Conservation (phyloP, 2,888 invertebrate genomes). For the Exephanes ischioxanthus region DNA sequence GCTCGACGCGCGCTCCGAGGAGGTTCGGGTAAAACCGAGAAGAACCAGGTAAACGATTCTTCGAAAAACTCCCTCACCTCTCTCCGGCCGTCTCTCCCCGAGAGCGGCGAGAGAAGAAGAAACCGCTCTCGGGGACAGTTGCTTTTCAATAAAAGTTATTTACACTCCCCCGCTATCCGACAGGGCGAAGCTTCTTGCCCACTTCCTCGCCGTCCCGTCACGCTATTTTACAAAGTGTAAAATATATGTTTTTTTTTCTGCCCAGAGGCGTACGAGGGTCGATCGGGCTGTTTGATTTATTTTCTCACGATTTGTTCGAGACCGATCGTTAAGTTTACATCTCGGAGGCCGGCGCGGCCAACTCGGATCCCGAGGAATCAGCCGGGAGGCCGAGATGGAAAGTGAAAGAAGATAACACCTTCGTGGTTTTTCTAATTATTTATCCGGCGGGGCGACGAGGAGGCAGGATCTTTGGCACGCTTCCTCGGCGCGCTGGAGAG, state of each 20-base stretch:
- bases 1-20: not conserved
- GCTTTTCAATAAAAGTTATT: conserved; percentile 66
- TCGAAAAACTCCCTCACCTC: conserved; percentile 31
- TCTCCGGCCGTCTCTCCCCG: not conserved
- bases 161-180: conserved; percentile 45
- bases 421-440: conserved; percentile 49
- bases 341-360: not conserved
- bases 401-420: conserved; percentile 20
- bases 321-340: not conserved
- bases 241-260: conserved; percentile 46
- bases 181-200: conserved; percentile 12
- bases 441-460: conserved; percentile 22
- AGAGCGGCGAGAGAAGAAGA: conserved; percentile 26
- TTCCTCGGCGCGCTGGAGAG: conserved; percentile 35
- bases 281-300: conserved; percentile 50
- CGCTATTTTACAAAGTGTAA: conserved; percentile 42
- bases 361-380: not conserved
- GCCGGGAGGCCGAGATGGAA: conserved; percentile 26
- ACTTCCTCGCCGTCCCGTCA: conserved; percentile 40
- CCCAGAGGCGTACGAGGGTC: not conserved
- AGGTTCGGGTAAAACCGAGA: conserved; percentile 41
- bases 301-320: conserved; percentile 39
- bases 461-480: conserved; percentile 30
- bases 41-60: conserved; percentile 61
- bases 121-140: conserved; percentile 54